Evolutionary conservation across 2,888 invertebrate genomes (phyloP), one percentile per base, ranked within the genome.

Genomic region (Anorthoa munda): DNA sequence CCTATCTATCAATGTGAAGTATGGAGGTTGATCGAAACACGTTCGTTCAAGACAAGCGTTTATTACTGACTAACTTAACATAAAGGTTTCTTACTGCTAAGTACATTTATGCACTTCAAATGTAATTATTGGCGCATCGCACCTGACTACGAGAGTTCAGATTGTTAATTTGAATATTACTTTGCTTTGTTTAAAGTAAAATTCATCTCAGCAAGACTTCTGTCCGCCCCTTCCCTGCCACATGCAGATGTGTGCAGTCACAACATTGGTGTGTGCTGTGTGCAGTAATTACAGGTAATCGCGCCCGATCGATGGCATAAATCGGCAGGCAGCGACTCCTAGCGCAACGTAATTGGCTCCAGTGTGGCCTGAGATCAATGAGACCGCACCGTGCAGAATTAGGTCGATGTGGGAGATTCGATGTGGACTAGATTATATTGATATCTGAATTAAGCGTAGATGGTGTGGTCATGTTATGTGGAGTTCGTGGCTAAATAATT

Each of bases 241-340:
- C 50, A 31, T 55, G 21, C n/a, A 23, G 31, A 58, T 18, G 26
- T 17, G 51, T 18, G 12, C 21, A 23, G 23, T 31, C 15, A 45
- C 17, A 51, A 45, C 48, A 71, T 69, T 31, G 23, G 26, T 26
- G 50, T 17, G 75, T 67, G 65, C 13, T 53, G 58, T 66, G 55
- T 61, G 55, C 71, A 63, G 64, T 77, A 45, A 77, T 81, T 71
- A 53, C 48, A 26, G 46, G 50, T 79, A 59, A 70, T 66, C 58
- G 66, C 7, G 12, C 15, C 39, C 81, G 81, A 66, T 66, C 50
- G 67, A 48, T 39, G 18, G n/a, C 69, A 75, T 69, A 66, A 50
- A 56, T 74, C 39, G 46, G 21, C 50, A 45, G 53, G 9, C 39
- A 9, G 39, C 39, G 1, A 78, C 75, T 51, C 45, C 60, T 64